phyloP scores from a whole-genome alignment of 35 echinoderm and acorn worm genomes.

The Patiria miniata region DNA sequence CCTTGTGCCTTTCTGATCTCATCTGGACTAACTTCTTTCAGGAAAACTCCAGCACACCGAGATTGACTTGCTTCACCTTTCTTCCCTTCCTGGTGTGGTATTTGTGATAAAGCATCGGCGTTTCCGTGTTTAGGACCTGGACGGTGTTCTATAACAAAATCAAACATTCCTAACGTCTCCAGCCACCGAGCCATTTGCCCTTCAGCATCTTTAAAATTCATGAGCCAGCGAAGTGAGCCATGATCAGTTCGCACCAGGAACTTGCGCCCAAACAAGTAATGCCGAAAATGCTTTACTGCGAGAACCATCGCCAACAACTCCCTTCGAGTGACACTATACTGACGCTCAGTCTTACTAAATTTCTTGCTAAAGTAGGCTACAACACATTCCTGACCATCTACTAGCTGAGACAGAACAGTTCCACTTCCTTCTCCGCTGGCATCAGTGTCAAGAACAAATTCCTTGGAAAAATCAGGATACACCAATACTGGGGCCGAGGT shows the following conservation, averaged over 20 bases:
- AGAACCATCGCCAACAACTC: constrained; percentile 45
- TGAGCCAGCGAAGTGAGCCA: constrained; percentile 40
- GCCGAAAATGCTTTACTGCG: constrained; percentile 26
- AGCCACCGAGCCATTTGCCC: constrained; percentile 47
- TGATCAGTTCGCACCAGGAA: constrained; percentile 45
- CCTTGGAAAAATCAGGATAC: constrained; percentile 27
- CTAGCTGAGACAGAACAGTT: constrained; percentile 49
- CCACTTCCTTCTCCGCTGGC: constrained; percentile 45
- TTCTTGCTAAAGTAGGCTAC: constrained; percentile 47
- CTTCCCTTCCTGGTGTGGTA: no score
- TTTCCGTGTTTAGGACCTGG: constrained; percentile 17
- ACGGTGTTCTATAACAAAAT: constrained; percentile 30
- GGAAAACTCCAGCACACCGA: not conserved
- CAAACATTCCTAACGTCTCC: constrained; percentile 39
- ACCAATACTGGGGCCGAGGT: not conserved
- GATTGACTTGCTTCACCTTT: no score
- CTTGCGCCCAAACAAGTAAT: constrained; percentile 30
- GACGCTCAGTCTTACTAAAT: constrained; percentile 8
- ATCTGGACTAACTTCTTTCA: not conserved
- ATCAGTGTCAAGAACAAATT: constrained; percentile 66
- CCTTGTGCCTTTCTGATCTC: not conserved
- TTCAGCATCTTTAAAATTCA: constrained; percentile 38
- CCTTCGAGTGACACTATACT: constrained; percentile 51
- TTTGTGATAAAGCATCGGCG: constrained; percentile 24
- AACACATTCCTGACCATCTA: constrained; percentile 56